Conservation (phyloP, 1,140 invertebrate genomes). For the Drosophila sturtevanti region DNA sequence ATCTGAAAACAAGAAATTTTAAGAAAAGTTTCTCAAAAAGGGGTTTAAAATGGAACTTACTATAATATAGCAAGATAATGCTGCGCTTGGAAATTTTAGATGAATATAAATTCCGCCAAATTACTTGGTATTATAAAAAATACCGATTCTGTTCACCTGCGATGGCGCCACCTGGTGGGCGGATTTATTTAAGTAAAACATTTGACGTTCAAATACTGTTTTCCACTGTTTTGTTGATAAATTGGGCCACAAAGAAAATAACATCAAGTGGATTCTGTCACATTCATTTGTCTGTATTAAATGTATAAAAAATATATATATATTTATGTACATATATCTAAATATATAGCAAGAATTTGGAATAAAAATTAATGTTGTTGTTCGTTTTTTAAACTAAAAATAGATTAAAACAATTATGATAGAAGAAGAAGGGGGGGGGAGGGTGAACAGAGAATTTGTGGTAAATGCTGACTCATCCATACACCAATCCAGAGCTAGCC, state of each 20-base stretch:
- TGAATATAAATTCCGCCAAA: no score
- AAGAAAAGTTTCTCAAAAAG: no score
- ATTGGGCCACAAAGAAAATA: background rate
- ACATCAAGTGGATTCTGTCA: constrained; percentile 51
- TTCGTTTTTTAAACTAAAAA: constrained; percentile 62
- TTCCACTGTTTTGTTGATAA: constrained; percentile 5
- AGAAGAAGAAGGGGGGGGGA: background rate
- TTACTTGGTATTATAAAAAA: no score
- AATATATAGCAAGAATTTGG: constrained; percentile 18
- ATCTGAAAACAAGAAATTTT: no score
- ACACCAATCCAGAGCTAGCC: constrained; percentile 11
- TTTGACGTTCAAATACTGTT: background rate
- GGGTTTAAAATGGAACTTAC: no score
- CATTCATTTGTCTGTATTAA: constrained; percentile 48
- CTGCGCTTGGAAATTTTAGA: no score
- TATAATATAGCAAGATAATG: no score
- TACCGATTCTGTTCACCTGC: no score
- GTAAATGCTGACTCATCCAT: constrained; percentile 50
- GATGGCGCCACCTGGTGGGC: no score
- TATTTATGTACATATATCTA: constrained; percentile 39
- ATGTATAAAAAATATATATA: constrained; percentile 46
- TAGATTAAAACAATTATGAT: constrained; percentile 47
- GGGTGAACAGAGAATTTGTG: no score
- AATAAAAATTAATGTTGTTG: constrained; percentile 52
- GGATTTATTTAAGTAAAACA: no score